Percentiles rank a stretch among this genome's conserved stretches.
These are phyloP conservation scores for Mythimna loreyi DNA, from an alignment of 2,888 invertebrate genomes.

Conservation along the genomic window DNA sequence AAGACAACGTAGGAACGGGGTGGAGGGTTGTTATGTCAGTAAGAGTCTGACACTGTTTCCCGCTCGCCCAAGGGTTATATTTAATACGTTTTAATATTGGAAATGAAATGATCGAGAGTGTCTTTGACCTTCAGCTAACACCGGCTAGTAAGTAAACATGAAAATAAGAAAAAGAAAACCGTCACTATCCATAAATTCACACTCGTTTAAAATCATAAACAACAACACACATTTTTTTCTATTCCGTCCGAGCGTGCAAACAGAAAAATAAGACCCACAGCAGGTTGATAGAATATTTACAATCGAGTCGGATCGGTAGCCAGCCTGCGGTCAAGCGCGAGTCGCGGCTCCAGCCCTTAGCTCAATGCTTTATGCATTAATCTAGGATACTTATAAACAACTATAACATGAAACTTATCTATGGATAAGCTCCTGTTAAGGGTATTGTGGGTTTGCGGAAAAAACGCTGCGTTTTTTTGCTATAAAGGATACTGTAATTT, in stretches of 20 bases:
- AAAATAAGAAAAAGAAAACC: slow-evolving; percentile 2
- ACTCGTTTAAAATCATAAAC: slow-evolving; percentile 33
- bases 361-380: slow-evolving; percentile 69
- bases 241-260: not conserved
- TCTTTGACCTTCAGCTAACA: not conserved
- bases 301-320: slow-evolving; percentile 49
- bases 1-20: too few species aligned
- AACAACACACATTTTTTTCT: slow-evolving; percentile 9
- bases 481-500: not conserved
- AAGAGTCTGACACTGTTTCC: too few species aligned
- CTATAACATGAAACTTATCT: slow-evolving; percentile 61
- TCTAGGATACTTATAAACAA: slow-evolving; percentile 70
- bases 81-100: not conserved
- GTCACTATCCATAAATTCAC: slow-evolving; percentile 17
- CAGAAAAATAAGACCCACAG: slow-evolving; percentile 31
- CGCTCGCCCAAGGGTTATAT: too few species aligned
- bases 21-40: too few species aligned
- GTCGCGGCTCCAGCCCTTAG: slow-evolving; percentile 28
- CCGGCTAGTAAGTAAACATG: not conserved
- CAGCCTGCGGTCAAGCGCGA: slow-evolving; percentile 25
- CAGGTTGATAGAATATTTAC: slow-evolving; percentile 52
- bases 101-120: not conserved
- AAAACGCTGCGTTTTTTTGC: slow-evolving; percentile 35
- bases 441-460: slow-evolving; percentile 17
- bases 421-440: slow-evolving; percentile 47